These are phyloP conservation scores for Caenorhabditis sulstoni DNA, from an alignment of 2,888 invertebrate species.

Conservation along the genomic window DNA sequence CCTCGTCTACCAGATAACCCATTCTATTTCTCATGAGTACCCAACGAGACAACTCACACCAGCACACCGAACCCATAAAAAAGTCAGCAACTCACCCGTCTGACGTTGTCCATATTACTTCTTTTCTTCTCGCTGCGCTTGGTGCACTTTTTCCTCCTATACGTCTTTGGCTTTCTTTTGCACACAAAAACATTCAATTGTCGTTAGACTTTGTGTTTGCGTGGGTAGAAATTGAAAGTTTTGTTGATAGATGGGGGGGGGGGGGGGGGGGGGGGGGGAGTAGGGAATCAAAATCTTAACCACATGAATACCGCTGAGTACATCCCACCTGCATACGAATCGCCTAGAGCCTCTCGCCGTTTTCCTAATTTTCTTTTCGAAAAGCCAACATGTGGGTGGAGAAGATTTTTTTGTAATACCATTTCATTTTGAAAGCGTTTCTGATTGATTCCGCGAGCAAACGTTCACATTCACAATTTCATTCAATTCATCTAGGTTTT, in stretches of 20 bases:
- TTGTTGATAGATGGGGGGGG: too few relatives aligned
- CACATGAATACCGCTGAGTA: slow-evolving; percentile 1
- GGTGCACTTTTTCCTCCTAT: neutral
- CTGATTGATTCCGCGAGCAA: too few relatives aligned
- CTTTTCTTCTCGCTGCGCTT: slow-evolving; percentile 3
- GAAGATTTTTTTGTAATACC: slow-evolving; percentile 15
- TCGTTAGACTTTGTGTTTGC: too few relatives aligned
- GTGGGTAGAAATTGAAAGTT: too few relatives aligned
- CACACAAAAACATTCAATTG: slow-evolving; percentile 6
- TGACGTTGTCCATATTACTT: slow-evolving; percentile 12
- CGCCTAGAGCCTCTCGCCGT: neutral
- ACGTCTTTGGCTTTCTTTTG: neutral
- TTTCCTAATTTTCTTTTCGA: slow-evolving; percentile 1
- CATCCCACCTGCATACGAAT: slow-evolving; percentile 17
- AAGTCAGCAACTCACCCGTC: slow-evolving; percentile 16
- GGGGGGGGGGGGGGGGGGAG: slow-evolving; percentile 9
- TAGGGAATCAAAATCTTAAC: slow-evolving; percentile 1
- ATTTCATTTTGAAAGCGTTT: too few relatives aligned
- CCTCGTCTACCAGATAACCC: slow-evolving; percentile 44
- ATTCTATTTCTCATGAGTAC: slow-evolving; percentile 48
- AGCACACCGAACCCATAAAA: slow-evolving; percentile 30
- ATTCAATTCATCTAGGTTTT: slow-evolving; percentile 26
- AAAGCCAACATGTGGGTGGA: too few relatives aligned
- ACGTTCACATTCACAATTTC: neutral
- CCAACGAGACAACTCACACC: slow-evolving; percentile 28